phyloP scores from a whole-genome alignment of 1,140 invertebrate genomes.

The Drosophila hydei region DNA sequence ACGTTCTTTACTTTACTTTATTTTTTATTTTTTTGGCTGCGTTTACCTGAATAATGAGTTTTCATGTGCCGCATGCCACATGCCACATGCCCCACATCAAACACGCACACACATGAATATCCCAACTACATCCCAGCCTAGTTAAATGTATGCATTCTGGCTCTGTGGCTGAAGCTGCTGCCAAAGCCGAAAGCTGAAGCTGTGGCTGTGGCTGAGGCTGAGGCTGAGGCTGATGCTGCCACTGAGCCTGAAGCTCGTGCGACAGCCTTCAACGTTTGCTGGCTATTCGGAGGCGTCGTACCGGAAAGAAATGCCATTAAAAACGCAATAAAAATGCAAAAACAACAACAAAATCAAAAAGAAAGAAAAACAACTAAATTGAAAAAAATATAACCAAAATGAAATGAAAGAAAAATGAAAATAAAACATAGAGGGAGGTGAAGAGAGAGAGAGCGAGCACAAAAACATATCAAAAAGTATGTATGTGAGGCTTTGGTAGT shows the following conservation, averaged over 20 bases:
- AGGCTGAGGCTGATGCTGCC: slow-evolving; percentile 12
- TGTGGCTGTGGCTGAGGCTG: neutral
- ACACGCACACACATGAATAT: neutral
- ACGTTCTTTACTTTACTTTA: slow-evolving; percentile 43
- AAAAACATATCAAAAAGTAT: slow-evolving; percentile 50
- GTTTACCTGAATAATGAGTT: slow-evolving; percentile 79
- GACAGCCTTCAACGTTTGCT: slow-evolving; percentile 64
- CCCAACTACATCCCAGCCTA: slow-evolving; percentile 17
- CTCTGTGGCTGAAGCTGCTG: slow-evolving; percentile 1
- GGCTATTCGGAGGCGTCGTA: slow-evolving; percentile 75
- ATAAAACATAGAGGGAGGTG: slow-evolving; percentile 62
- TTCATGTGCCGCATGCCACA: slow-evolving; percentile 31
- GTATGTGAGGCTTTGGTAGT: slow-evolving; percentile 44
- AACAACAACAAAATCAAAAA: slow-evolving; percentile 38
- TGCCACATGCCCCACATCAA: slow-evolving; percentile 9
- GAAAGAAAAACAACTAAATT: slow-evolving; percentile 30
- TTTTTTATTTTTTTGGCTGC: slow-evolving; percentile 27
- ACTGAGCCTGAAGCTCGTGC: slow-evolving; percentile 27
- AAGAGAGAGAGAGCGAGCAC: slow-evolving; percentile 43
- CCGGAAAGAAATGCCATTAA: slow-evolving; percentile 80
- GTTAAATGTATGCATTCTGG: slow-evolving; percentile 54
- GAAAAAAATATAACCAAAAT: slow-evolving; percentile 49
- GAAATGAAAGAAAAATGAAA: slow-evolving; percentile 73
- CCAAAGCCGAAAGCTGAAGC: neutral
- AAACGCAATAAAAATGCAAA: slow-evolving; percentile 78